These are phyloP conservation scores for Clusia tigrina DNA, from an alignment of 2,888 invertebrate species.

Conservation along the genomic window DNA sequence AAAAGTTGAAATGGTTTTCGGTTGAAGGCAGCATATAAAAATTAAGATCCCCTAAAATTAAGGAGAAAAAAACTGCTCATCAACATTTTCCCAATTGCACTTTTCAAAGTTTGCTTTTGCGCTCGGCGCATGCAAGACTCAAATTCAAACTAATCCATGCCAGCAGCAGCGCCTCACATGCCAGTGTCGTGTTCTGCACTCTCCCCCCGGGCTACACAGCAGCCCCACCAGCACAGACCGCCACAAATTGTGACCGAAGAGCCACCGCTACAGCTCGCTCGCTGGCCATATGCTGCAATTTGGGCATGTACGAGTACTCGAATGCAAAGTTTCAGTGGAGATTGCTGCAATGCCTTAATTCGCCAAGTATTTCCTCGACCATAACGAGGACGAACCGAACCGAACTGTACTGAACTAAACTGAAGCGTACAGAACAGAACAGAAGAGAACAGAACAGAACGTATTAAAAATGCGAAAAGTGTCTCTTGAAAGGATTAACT, in stretches of 20 bases:
- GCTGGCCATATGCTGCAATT: background rate
- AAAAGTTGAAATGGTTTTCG: slow-evolving; percentile 39
- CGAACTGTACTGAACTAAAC: no score
- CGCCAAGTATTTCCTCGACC: slow-evolving; percentile 30
- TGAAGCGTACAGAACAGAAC: no score
- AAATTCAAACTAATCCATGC: background rate
- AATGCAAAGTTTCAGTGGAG: slow-evolving; percentile 28
- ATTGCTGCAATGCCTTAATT: slow-evolving; percentile 35
- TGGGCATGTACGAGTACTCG: background rate
- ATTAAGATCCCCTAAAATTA: slow-evolving; percentile 24
- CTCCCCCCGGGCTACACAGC: background rate
- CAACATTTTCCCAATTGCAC: slow-evolving; percentile 37
- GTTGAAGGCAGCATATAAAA: slow-evolving; percentile 23
- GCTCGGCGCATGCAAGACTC: no score
- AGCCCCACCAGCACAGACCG: background rate
- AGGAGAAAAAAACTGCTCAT: slow-evolving; percentile 35
- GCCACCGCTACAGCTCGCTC: background rate
- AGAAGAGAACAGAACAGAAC: background rate
- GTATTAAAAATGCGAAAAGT: slow-evolving; percentile 26
- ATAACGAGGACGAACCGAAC: slow-evolving; percentile 22
- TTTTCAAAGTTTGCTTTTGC: slow-evolving; percentile 28
- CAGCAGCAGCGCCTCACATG: no score
- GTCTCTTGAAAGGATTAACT: slow-evolving; percentile 34
- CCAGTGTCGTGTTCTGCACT: no score
- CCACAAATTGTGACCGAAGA: background rate